Base-by-base conservation (phyloP, 2,888 invertebrate species). In the Apodemia mormo region DNA sequence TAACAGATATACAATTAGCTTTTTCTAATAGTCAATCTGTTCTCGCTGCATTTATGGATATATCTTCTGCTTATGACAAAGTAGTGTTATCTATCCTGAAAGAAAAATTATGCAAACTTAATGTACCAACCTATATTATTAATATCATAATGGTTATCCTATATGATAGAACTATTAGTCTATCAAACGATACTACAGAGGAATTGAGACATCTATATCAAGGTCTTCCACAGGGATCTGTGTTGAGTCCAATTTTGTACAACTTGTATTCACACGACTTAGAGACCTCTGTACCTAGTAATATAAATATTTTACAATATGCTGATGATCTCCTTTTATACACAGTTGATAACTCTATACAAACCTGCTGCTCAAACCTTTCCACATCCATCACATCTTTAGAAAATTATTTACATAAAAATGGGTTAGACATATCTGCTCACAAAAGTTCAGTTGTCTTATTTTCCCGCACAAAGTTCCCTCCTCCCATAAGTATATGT, bases 141-240 rank as follows among this genome's bases (percentile, higher is more conserved):
- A 67, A 52, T 54, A 67, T 70, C 6, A 54, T 67, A 12, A 67
- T 67, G 12, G 49, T 33, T 14, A 45, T 67, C 2, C 29, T 67
- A 7, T 10, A 14, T 5, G 22, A 69, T 10, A 66, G 66, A 67
- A 12, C 65, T 7, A 65, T 69, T 14, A 22, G 5, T 54, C 14
- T 69, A 1, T 29, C 56, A 8, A 56, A 67, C 12, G 33, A 54
- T 12, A 29, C 64, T 10, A 12, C 22, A 14, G 10, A 58, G n/a
- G 45, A 40, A 7, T 40, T 29, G 5, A 67, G 65, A 61, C 56
- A 56, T 8, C 22, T 8, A 29, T 29, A 56, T 56, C 56, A 73
- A 43, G 77, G 76, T 3, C 68, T 75, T 5, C 77, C 73, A 6
- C 75, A 76, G 43, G 76, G 75, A 2, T 76, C 74, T n/a, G 77